A percentile compares a stretch with the other conserved stretches of the same genome.
Evolutionary conservation across 2,113 vertebrate species (phyloP).

Genomic region (Tiliqua scincoides): DNA sequence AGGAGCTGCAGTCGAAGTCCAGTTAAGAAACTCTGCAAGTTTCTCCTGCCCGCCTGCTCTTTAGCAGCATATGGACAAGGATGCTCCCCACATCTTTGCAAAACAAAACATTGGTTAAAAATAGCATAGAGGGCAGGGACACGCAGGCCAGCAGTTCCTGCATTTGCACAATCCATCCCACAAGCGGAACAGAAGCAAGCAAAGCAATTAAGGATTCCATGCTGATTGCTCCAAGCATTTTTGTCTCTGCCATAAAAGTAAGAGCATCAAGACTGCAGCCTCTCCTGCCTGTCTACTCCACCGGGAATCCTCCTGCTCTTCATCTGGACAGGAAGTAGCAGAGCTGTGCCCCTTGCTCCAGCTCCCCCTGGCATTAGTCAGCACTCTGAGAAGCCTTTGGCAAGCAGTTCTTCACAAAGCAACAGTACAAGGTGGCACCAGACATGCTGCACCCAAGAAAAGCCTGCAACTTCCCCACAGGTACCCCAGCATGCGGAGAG

Average conservation of each 20-base stretch:
- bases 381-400: not conserved
- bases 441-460: too few species aligned
- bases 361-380: not conserved
- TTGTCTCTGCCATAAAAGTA: constrained; percentile 87
- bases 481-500: too few species aligned
- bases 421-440: not conserved
- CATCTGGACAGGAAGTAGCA: not conserved
- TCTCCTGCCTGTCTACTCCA: constrained; percentile 47
- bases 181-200: constrained; percentile 84
- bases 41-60: constrained; percentile 58
- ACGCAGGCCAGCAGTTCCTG: constrained; percentile 75
- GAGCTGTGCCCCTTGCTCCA: fast-evolving
- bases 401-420: not conserved
- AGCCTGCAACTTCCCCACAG: too few species aligned
- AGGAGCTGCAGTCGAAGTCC: not conserved
- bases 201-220: constrained; percentile 93
- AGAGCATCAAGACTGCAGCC: constrained; percentile 78
- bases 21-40: constrained; percentile 16
- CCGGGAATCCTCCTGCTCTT: constrained; percentile 19
- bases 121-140: constrained; percentile 71
- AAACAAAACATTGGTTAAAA: constrained; percentile 77
- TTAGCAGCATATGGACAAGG: constrained; percentile 41
- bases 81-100: constrained; percentile 69
- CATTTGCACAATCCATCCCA: constrained; percentile 80
- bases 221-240: constrained; percentile 90